Conservation (phyloP, 2,113 vertebrate species). For the Nicator chloris region DNA sequence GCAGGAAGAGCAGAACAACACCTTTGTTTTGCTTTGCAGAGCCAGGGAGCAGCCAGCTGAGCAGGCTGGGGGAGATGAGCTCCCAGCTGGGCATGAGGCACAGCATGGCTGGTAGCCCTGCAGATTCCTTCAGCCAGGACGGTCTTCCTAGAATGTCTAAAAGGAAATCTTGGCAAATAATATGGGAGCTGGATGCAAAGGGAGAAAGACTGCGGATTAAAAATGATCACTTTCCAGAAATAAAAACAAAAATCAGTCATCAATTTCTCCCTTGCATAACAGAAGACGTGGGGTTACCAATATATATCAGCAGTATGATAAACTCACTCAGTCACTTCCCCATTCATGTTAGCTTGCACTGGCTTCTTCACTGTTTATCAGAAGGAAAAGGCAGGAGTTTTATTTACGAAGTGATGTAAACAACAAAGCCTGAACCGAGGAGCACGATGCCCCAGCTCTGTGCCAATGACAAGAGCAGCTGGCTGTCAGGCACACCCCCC, state of each 20-base stretch:
- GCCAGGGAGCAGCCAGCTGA: not conserved
- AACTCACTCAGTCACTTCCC: not conserved
- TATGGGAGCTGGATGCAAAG: not conserved
- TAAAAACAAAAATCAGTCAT: not conserved
- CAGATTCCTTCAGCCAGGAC: not conserved
- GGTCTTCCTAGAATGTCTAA: not conserved
- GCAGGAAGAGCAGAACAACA: not conserved
- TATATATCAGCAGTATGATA: not conserved
- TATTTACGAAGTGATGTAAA: conserved; percentile 52
- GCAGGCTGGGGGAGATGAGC: not conserved
- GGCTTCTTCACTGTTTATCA: conserved; percentile 10
- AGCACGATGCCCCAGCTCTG: not conserved
- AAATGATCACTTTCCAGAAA: conserved; percentile 16
- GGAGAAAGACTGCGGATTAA: not conserved
- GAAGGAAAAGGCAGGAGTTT: conserved; percentile 15
- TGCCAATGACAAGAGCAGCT: not conserved
- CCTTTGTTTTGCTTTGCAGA: not conserved
- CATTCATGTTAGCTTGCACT: not conserved
- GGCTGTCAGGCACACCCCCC: not conserved
- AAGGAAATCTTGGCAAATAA: not conserved
- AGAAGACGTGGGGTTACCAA: not conserved
- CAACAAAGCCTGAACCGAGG: not conserved
- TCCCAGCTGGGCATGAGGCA: not conserved
- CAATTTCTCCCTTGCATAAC: not conserved
- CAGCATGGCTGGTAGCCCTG: not conserved